These are phyloP conservation scores for Cosmia trapezina DNA, from an alignment of 2,888 invertebrate genomes.

Conservation along the genomic window DNA sequence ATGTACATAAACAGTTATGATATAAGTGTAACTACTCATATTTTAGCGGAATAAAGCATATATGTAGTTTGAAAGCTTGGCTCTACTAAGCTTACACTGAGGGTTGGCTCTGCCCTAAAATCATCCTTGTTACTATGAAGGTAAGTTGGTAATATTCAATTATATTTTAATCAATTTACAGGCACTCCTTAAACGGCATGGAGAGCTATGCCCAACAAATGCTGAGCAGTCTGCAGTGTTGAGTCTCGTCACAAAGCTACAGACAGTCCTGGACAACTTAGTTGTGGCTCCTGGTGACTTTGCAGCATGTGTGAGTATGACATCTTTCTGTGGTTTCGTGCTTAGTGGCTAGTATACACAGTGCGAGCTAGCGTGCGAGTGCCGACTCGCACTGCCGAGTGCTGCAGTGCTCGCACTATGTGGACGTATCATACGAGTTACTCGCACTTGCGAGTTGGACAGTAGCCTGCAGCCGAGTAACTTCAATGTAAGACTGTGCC, in stretches of 20 bases:
- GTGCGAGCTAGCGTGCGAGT: no score
- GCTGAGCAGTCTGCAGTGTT: constrained; percentile 97
- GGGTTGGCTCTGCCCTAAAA: background rate
- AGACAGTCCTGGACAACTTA: constrained; percentile 97
- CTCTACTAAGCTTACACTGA: background rate
- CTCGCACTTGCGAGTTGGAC: no score
- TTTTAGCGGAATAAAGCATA: background rate
- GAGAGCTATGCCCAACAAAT: constrained; percentile 97
- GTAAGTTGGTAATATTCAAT: background rate
- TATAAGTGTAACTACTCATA: no score
- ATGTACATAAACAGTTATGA: no score
- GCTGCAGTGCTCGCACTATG: no score
- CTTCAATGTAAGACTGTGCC: background rate
- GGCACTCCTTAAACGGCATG: constrained; percentile 97
- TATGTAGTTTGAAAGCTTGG: background rate
- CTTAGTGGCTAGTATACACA: no score
- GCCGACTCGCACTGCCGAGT: no score
- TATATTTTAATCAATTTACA: constrained; percentile 76
- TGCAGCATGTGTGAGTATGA: constrained; percentile 96
- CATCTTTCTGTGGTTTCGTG: background rate
- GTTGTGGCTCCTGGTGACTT: constrained; percentile 98
- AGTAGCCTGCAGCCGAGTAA: no score
- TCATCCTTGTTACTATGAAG: background rate
- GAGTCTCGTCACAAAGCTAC: constrained; percentile 98
- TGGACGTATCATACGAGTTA: no score